These are phyloP conservation scores for Morone saxatilis DNA, from an alignment of 2,113 vertebrate genomes.

Conservation along the genomic window DNA sequence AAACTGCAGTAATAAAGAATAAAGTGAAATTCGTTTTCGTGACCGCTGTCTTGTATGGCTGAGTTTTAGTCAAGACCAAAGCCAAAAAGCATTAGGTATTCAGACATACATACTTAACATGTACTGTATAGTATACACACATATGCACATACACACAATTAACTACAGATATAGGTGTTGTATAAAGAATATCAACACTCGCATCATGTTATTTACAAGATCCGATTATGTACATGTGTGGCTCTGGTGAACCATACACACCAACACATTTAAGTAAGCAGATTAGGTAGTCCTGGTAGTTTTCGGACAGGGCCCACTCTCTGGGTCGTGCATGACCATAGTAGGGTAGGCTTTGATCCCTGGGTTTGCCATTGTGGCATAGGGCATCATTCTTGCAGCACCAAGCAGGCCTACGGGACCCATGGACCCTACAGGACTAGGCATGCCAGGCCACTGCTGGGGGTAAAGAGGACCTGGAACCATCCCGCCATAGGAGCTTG, in stretches of 20 bases:
- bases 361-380: conserved; percentile 73
- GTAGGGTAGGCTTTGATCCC: conserved; percentile 81
- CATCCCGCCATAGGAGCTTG: conserved; percentile 82
- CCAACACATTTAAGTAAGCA: conserved; percentile 5
- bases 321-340: conserved; percentile 75
- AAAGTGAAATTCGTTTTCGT: conserved; percentile 63
- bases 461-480: conserved; percentile 83
- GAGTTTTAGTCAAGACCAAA: conserved; percentile 66
- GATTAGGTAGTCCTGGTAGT: conserved; percentile 85
- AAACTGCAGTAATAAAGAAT: conserved; percentile 46
- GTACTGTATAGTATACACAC: conserved; percentile 61
- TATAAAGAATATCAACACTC: conserved; percentile 69
- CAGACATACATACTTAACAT: conserved; percentile 63
- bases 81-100: conserved; percentile 72
- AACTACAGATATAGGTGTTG: conserved; percentile 65
- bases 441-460: conserved; percentile 83
- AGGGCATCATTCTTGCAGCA: conserved; percentile 63
- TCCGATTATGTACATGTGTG: conserved; percentile 60
- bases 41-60: conserved; percentile 75
- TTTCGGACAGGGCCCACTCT: conserved; percentile 75
- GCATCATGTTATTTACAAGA: conserved; percentile 74
- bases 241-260: conserved; percentile 47
- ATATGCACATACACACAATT: conserved; percentile 46
- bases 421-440: conserved; percentile 66
- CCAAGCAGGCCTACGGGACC: conserved; percentile 74